phyloP scores from a whole-genome alignment of 2,888 invertebrate genomes.

The Cartodere bifasciata region DNA sequence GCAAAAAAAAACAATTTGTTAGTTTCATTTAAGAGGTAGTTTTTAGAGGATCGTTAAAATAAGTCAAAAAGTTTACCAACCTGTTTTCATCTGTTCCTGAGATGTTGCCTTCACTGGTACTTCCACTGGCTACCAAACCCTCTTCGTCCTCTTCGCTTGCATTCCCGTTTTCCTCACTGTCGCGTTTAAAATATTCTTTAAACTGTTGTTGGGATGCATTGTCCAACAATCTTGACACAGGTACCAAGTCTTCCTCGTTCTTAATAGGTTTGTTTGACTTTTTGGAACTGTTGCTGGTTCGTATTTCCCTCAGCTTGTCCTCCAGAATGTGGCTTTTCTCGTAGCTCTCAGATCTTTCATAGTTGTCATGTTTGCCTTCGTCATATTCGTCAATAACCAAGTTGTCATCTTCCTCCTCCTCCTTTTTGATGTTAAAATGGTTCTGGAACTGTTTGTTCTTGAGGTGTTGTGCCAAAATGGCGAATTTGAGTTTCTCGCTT shows the following conservation, averaged over 20 bases:
- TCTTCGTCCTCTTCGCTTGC: conserved; percentile 60
- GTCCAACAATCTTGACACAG: conserved; percentile 61
- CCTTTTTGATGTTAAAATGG: conserved; percentile 32
- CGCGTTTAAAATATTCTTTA: conserved; percentile 48
- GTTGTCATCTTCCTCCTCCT: conserved; percentile 54
- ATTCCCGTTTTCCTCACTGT: conserved; percentile 36
- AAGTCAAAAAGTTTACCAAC: conserved; percentile 35
- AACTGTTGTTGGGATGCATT: conserved; percentile 56
- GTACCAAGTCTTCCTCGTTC: conserved; percentile 56
- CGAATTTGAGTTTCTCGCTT: conserved; percentile 59
- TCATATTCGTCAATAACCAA: conserved; percentile 55
- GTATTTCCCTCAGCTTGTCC: conserved; percentile 22
- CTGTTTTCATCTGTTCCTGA: conserved; percentile 74
- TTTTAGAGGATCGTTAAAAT: conserved; percentile 1
- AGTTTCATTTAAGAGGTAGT: not conserved
- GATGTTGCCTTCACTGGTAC: conserved; percentile 70
- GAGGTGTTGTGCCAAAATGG: conserved; percentile 65
- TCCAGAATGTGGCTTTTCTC: conserved; percentile 23
- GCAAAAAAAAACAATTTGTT: conserved; percentile 19
- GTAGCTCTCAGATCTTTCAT: conserved; percentile 15
- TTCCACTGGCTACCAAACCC: conserved; percentile 64
- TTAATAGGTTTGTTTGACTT: conserved; percentile 20
- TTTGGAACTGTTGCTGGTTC: conserved; percentile 18
- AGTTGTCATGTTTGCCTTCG: conserved; percentile 26
- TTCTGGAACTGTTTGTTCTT: conserved; percentile 24